phyloP scores from a whole-genome alignment of 2,113 vertebrate species.

The Bettongia penicillata region DNA sequence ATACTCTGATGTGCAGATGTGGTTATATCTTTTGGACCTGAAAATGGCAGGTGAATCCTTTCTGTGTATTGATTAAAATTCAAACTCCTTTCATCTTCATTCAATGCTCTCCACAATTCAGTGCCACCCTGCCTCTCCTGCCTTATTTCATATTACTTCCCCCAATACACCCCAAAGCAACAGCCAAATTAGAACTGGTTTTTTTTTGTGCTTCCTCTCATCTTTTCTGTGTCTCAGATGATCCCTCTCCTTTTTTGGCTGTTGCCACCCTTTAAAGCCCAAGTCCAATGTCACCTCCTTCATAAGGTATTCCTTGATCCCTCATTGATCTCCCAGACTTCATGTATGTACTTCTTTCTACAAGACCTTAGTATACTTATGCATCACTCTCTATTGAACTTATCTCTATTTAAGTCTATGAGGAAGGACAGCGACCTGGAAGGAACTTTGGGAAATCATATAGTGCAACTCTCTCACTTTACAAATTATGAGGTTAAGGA shows the following conservation, averaged over 20 bases:
- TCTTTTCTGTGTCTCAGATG: not conserved
- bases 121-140: not conserved
- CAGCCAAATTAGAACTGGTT: not conserved
- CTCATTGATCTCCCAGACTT: not conserved
- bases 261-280: not conserved
- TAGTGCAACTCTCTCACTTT: not conserved
- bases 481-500: not conserved
- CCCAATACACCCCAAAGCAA: not conserved
- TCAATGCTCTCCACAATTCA: not conserved
- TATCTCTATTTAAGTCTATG: not conserved
- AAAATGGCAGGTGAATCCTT: not conserved
- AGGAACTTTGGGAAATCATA: not conserved
- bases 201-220: not conserved
- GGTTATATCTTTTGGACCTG: not conserved
- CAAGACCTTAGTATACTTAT: not conserved
- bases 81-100: not conserved
- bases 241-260: not conserved
- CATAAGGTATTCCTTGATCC: not conserved
- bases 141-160: not conserved
- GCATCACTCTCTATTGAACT: not conserved
- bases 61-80: not conserved
- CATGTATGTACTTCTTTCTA: not conserved
- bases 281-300: not conserved
- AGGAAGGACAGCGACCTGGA: not conserved
- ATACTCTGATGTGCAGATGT: not conserved